Conservation (phyloP, 1,140 invertebrate species). For the Dreissena polymorpha region DNA sequence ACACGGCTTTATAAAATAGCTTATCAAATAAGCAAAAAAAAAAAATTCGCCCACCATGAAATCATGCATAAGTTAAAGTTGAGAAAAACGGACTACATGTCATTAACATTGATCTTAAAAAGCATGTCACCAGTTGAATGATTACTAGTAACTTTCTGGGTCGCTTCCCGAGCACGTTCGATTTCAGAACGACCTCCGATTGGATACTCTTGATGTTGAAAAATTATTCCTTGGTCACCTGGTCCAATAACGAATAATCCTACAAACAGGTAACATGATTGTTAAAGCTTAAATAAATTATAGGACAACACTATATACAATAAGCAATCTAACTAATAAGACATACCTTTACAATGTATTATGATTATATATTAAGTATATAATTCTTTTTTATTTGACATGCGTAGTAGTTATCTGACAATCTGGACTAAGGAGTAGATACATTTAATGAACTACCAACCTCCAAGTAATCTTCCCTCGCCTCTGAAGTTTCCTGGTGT, state of each 20-base stretch:
- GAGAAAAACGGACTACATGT: no score
- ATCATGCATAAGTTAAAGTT: no score
- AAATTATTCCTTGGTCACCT: conserved; percentile 76
- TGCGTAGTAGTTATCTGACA: not conserved
- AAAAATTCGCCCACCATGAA: no score
- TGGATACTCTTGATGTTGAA: conserved; percentile 78
- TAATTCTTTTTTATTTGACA: not conserved
- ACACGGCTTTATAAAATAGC: no score
- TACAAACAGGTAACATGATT: conserved; percentile 49
- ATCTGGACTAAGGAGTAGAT: not conserved
- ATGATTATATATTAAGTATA: not conserved
- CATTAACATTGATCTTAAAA: no score
- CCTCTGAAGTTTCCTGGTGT: conserved; percentile 75
- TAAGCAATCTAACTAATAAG: not conserved
- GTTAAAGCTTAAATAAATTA: not conserved
- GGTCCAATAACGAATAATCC: conserved; percentile 79
- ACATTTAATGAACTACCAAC: conserved; percentile 51
- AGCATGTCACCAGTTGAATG: not conserved
- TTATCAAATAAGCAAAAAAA: no score
- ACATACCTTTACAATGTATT: not conserved
- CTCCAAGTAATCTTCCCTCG: conserved; percentile 78
- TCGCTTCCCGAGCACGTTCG: conserved; percentile 60
- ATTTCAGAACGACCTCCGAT: conserved; percentile 77
- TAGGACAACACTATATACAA: not conserved
- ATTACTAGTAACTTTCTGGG: conserved; percentile 30